A percentile compares a stretch with the other conserved stretches of the same genome.
These are phyloP conservation scores for Oreochromis aureus DNA, from an alignment of 2,113 vertebrate genomes.

Conservation along the genomic window DNA sequence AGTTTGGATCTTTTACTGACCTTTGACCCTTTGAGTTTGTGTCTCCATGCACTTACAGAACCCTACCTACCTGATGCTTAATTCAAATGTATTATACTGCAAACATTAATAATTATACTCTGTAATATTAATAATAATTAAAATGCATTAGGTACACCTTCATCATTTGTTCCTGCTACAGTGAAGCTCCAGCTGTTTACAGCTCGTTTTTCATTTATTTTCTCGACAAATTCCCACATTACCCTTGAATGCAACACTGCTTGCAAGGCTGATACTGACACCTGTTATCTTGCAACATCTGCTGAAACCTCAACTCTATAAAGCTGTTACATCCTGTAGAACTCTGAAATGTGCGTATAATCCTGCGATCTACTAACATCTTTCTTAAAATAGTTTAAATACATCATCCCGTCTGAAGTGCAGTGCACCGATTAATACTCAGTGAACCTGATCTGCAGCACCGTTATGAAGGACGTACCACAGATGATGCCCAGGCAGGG, in stretches of 20 bases:
- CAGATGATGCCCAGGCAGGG: constrained; percentile 94
- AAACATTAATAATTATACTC: not conserved
- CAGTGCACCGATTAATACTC: not conserved
- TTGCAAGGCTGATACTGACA: not conserved
- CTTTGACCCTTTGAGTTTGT: not conserved
- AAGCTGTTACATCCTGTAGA: not conserved
- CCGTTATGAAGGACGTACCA: constrained; percentile 62
- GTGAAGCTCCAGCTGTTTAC: not conserved
- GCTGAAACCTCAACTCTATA: not conserved
- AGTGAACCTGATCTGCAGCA: not conserved
- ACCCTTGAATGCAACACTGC: not conserved
- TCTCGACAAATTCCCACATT: not conserved
- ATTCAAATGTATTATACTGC: not conserved
- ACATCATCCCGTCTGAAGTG: not conserved
- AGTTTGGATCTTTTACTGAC: not conserved
- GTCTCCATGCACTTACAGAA: not conserved
- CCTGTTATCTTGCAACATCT: not conserved
- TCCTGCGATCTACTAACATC: not conserved
- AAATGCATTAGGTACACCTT: not conserved
- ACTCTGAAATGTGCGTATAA: not conserved
- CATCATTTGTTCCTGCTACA: not conserved
- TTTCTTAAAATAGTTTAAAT: not conserved
- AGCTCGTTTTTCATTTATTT: not conserved
- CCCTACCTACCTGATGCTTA: not conserved
- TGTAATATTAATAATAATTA: not conserved